These are phyloP conservation scores for Pseudopodoces humilis DNA, from an alignment of 2,113 vertebrate genomes.

Conservation along the genomic window DNA sequence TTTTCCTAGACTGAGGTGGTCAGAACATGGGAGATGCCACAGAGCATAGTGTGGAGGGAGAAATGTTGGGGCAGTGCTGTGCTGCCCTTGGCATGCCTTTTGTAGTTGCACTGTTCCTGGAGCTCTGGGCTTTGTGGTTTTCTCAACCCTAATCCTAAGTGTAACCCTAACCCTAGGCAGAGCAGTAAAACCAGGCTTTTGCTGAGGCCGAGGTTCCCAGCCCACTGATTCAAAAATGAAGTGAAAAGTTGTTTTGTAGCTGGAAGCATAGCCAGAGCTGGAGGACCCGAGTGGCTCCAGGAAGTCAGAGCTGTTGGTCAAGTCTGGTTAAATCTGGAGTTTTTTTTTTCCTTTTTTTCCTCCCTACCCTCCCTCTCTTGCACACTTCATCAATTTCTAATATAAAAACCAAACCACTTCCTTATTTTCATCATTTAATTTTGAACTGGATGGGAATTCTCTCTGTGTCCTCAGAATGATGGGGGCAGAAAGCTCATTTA, in stretches of 20 bases:
- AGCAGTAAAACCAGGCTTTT: not conserved
- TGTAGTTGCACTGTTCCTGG: too few species aligned
- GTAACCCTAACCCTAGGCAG: not conserved
- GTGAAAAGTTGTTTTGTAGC: not conserved
- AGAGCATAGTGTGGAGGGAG: fast-evolving
- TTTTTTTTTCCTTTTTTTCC: fast-evolving
- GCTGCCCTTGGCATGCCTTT: not conserved
- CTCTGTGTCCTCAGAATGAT: conserved; percentile 15
- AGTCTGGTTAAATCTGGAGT: not conserved
- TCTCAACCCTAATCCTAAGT: not conserved
- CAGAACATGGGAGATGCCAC: not conserved
- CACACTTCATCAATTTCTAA: conserved; percentile 40
- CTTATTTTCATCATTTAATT: conserved; percentile 42
- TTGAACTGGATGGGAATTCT: conserved; percentile 7
- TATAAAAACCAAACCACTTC: conserved; percentile 17
- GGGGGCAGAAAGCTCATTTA: conserved; percentile 51
- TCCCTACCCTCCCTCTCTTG: fast-evolving
- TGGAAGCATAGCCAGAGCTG: not conserved
- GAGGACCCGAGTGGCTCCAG: not conserved
- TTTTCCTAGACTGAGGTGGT: not conserved
- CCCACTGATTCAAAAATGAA: not conserved
- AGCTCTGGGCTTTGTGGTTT: not conserved
- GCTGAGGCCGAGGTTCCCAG: not conserved
- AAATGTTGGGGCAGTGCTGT: not conserved
- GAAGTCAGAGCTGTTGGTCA: not conserved